Evolutionary conservation across 2,797 vertebrate species (phyloP).

Genomic region (Lithobates sylvaticus): DNA sequence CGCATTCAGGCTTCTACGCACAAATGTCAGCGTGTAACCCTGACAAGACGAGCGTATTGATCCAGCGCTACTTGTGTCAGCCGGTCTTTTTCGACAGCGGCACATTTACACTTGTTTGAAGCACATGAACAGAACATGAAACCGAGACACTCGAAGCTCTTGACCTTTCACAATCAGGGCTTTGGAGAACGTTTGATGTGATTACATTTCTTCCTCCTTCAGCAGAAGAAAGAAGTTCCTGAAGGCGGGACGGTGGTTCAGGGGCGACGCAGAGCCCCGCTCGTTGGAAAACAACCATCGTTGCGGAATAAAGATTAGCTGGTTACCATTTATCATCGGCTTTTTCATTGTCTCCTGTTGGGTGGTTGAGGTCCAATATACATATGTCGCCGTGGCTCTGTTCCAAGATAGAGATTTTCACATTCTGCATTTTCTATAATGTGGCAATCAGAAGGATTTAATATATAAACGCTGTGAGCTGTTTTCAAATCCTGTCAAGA

Average conservation of each 20-base stretch:
- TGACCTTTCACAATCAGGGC: conserved; percentile 39
- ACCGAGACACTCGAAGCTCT: conserved; percentile 6
- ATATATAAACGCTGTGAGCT: too few species aligned
- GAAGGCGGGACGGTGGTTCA: not conserved
- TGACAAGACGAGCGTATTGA: conserved; percentile 7
- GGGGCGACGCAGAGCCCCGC: not conserved
- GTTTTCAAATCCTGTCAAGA: too few species aligned
- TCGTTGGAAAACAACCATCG: too few species aligned
- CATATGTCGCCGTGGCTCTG: not conserved
- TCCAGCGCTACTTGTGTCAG: not conserved
- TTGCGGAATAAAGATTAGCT: not conserved
- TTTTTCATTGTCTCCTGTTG: not conserved
- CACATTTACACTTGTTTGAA: not conserved
- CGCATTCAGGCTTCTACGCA: too few species aligned
- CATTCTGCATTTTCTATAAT: too few species aligned
- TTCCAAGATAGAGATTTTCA: not conserved
- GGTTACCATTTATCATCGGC: not conserved
- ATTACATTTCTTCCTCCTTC: not conserved
- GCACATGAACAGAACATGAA: conserved; percentile 8
- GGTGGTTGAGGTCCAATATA: not conserved
- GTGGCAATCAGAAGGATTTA: too few species aligned
- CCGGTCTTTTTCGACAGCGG: not conserved
- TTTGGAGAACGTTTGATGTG: conserved; percentile 12
- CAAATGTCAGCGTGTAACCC: not conserved
- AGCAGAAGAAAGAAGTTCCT: not conserved